Conservation (phyloP, 2,888 invertebrate genomes). For the Blastobasis adustella region DNA sequence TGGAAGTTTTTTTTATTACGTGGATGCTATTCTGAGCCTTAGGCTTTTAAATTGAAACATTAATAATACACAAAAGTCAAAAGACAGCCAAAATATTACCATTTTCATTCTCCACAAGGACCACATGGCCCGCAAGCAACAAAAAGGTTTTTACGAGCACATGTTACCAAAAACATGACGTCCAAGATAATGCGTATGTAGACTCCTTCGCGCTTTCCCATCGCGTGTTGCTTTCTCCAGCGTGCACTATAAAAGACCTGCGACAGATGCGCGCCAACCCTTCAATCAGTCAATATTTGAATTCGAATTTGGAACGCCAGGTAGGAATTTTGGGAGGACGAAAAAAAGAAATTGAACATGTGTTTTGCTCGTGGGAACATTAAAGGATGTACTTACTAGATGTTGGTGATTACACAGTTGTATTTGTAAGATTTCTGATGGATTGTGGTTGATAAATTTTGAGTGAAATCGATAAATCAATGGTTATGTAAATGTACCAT, state of each 20-base stretch:
- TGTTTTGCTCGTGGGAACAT: too few species aligned
- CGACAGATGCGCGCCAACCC: constrained; percentile 66
- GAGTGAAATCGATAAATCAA: too few species aligned
- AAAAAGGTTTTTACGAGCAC: constrained; percentile 33
- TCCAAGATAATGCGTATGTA: too few species aligned
- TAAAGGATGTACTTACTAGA: too few species aligned
- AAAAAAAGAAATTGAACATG: constrained; percentile 12
- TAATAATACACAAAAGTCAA: not conserved
- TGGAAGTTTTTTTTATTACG: too few species aligned
- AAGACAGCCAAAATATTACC: not conserved
- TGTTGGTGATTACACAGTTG: too few species aligned
- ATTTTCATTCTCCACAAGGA: constrained; percentile 12
- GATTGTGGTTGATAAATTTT: too few species aligned
- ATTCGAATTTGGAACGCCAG: constrained; percentile 27
- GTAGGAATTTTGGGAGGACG: constrained; percentile 11
- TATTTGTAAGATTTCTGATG: too few species aligned
- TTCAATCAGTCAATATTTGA: constrained; percentile 73
- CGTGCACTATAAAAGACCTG: constrained; percentile 26
- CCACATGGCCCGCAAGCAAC: constrained; percentile 28
- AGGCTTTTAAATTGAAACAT: not conserved
- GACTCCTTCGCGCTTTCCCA: constrained; percentile 19
- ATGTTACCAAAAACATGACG: constrained; percentile 34
- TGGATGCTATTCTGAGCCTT: too few species aligned
- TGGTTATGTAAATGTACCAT: too few species aligned
- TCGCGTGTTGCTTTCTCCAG: constrained; percentile 49